Evolutionary conservation across 2,113 vertebrate genomes (phyloP).

Genomic region (Protobothrops mucrosquamatus): DNA sequence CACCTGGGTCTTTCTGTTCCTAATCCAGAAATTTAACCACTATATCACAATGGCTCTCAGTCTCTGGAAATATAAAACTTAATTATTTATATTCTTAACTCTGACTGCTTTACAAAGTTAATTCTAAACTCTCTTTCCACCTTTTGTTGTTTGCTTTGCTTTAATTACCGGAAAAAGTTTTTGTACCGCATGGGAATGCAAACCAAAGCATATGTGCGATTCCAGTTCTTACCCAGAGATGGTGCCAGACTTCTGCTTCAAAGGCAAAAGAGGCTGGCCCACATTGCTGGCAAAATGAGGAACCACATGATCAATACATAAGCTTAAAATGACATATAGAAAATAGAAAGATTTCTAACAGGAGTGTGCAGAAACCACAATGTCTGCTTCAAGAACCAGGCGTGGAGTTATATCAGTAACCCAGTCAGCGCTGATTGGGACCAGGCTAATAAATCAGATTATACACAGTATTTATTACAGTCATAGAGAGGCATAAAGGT

Average conservation of each 20-base stretch:
- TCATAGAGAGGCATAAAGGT: neutral
- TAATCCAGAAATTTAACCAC: neutral
- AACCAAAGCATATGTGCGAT: neutral
- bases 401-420: neutral
- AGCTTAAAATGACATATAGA: neutral
- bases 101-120: neutral
- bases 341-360: neutral
- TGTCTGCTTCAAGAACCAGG: neutral
- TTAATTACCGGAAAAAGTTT: neutral
- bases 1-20: neutral
- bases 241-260: neutral
- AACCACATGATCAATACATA: neutral
- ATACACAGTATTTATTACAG: neutral
- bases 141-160: neutral
- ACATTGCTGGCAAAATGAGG: neutral
- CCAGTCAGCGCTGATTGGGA: neutral
- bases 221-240: neutral
- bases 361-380: neutral
- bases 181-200: neutral
- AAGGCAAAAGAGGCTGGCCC: neutral
- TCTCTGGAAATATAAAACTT: neutral
- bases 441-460: neutral
- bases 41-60: neutral
- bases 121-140: neutral
- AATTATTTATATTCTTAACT: neutral